Conservation (phyloP, 92 coral and sea anemone genomes). For the Phymanthus crucifer region DNA sequence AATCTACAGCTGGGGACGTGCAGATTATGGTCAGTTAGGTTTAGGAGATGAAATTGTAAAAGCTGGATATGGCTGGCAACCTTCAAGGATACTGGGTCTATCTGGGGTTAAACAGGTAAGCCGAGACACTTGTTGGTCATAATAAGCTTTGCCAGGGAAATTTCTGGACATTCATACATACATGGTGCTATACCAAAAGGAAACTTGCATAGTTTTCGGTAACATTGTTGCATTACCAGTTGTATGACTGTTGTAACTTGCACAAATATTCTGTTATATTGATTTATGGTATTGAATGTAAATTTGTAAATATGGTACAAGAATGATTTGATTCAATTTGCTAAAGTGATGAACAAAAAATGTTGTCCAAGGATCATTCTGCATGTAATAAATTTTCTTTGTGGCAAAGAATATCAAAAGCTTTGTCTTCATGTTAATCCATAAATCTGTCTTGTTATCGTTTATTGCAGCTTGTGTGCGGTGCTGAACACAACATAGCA, state of each 20-base stretch:
- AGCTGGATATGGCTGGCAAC: conserved; percentile 48
- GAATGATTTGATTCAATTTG: too few species aligned
- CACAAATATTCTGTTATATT: too few species aligned
- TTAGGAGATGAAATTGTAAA: conserved; percentile 52
- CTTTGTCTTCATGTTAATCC: not conserved
- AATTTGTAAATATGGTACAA: too few species aligned
- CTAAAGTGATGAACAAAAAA: too few species aligned
- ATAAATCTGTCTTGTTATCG: not conserved
- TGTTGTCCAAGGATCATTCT: too few species aligned
- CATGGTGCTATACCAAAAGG: not conserved
- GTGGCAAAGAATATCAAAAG: not conserved
- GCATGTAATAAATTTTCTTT: not conserved
- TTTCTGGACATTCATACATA: too few species aligned
- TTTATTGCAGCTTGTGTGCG: conserved; percentile 58
- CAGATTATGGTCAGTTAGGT: conserved; percentile 89
- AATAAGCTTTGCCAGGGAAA: not conserved
- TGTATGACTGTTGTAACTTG: too few species aligned
- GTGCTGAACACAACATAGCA: conserved; percentile 81
- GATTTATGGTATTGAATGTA: too few species aligned
- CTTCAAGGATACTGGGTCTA: conserved; percentile 37
- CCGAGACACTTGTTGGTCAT: not conserved
- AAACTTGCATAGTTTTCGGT: not conserved
- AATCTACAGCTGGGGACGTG: conserved; percentile 77
- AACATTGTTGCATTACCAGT: too few species aligned
- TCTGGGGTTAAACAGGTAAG: conserved; percentile 56